Conservation (phyloP, 2,113 vertebrate genomes). For the Grammomys surdaster region DNA sequence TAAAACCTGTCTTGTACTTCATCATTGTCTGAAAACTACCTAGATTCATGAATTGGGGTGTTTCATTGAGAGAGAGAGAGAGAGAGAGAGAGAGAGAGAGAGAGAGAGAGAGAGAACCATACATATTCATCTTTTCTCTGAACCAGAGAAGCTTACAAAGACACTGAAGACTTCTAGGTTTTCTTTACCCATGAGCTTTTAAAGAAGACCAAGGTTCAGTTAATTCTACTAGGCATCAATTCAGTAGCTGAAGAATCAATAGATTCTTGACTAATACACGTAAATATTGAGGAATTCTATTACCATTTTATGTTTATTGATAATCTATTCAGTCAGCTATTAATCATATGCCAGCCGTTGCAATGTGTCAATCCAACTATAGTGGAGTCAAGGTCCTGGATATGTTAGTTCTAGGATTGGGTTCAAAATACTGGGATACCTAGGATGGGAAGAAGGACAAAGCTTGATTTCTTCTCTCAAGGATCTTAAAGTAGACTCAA, state of each 20-base stretch:
- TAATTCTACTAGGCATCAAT: not conserved
- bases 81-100: too few species aligned
- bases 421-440: not conserved
- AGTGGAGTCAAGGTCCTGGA: accelerated
- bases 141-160: not conserved
- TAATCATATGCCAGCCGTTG: not conserved
- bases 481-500: not conserved
- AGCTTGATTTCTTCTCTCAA: not conserved
- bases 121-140: not conserved
- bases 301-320: not conserved
- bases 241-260: not conserved
- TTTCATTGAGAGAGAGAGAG: too few species aligned
- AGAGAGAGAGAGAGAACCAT: too few species aligned
- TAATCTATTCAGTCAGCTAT: not conserved
- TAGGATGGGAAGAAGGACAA: not conserved
- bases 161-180: too few species aligned
- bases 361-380: too few species aligned
- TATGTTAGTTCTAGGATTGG: too few species aligned
- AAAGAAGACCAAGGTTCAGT: not conserved
- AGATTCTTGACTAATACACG: not conserved
- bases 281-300: not conserved
- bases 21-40: not conserved
- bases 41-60: not conserved
- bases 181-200: not conserved
- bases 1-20: not conserved